Conservation (phyloP, 1,140 invertebrate genomes). For the Conopomorpha cramerella region DNA sequence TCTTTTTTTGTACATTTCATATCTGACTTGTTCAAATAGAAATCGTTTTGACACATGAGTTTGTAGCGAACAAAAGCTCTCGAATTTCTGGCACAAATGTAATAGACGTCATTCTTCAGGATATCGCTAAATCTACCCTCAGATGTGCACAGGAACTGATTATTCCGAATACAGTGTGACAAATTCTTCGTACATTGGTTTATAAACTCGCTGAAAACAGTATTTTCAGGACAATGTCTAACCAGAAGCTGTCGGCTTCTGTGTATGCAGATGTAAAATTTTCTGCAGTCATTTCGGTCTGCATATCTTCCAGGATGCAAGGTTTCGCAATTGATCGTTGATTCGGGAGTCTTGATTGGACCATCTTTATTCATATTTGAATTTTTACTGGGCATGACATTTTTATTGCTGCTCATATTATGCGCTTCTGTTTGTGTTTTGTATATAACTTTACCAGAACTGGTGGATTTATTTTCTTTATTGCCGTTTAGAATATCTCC, state of each 20-base stretch:
- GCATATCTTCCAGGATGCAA: conserved; percentile 29
- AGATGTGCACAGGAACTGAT: conserved; percentile 29
- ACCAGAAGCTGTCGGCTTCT: conserved; percentile 14
- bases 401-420: too few relatives aligned
- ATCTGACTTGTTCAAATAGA: conserved; percentile 20
- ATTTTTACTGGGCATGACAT: too few relatives aligned
- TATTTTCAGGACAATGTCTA: conserved; percentile 27
- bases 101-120: conserved; percentile 27
- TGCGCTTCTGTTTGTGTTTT: too few relatives aligned
- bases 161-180: conserved; percentile 38
- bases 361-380: too few relatives aligned
- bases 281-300: conserved; percentile 30
- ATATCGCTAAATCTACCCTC: conserved; percentile 31
- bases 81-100: conserved; percentile 30
- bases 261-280: conserved; percentile 41
- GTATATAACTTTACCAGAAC: too few relatives aligned
- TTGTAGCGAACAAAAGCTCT: conserved; percentile 25
- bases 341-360: too few relatives aligned
- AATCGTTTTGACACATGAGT: conserved; percentile 34
- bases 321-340: too few relatives aligned
- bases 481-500: too few relatives aligned
- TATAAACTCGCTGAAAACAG: conserved; percentile 38
- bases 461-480: too few relatives aligned
- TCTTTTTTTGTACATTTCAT: conserved; percentile 8
- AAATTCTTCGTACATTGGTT: conserved; percentile 45